A percentile compares a stretch with the other conserved stretches of the same genome.
Conservation (phyloP, 2,113 vertebrate species). For the Solea solea region DNA sequence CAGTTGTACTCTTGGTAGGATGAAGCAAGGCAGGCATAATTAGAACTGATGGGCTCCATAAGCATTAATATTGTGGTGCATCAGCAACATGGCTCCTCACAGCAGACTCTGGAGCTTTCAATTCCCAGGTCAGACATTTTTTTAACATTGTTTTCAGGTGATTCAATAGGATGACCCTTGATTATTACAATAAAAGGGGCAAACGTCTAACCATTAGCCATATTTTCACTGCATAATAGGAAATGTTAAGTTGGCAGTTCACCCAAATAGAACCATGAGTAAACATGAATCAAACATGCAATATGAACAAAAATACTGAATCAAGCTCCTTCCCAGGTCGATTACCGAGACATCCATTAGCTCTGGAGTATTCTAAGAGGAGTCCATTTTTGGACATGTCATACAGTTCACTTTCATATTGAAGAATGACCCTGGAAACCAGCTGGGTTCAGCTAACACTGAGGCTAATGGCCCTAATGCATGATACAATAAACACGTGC, state of each 20-base stretch:
- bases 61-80: conserved; percentile 71
- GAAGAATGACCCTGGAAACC: conserved; percentile 66
- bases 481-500: conserved; percentile 72
- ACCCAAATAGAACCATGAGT: conserved; percentile 35
- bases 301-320: conserved; percentile 62
- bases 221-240: conserved; percentile 14
- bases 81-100: conserved; percentile 56
- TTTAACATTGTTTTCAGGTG: conserved; percentile 22
- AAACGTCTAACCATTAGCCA: conserved; percentile 2
- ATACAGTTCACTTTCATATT: conserved; percentile 70
- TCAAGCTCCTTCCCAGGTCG: conserved; percentile 52
- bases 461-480: conserved; percentile 71
- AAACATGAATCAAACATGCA: conserved; percentile 57
- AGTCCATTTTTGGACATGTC: conserved; percentile 69
- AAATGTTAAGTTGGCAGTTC: conserved; percentile 17
- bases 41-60: conserved; percentile 74
- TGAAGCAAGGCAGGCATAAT: conserved; percentile 64
- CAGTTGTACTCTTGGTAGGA: conserved; percentile 56
- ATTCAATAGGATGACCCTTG: conserved; percentile 4
- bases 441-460: conserved; percentile 57
- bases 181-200: conserved; percentile 11
- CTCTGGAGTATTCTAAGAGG: conserved; percentile 63
- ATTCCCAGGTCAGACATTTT: conserved; percentile 43
- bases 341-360: conserved; percentile 71
- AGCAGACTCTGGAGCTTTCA: conserved; percentile 40